Conservation (phyloP, 2,113 vertebrate species). For the Zosterops lateralis region DNA sequence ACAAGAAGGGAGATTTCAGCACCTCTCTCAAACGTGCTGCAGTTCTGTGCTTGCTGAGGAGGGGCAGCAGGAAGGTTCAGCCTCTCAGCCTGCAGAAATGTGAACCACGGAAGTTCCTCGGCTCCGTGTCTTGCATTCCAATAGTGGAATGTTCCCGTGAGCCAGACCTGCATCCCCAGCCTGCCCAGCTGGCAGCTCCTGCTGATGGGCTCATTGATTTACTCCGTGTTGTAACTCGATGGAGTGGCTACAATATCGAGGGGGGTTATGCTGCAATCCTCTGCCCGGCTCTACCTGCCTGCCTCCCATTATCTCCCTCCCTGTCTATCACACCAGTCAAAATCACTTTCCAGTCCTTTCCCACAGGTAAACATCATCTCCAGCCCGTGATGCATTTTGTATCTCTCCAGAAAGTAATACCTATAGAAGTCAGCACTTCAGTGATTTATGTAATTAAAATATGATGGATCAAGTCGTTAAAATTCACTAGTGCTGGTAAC, state of each 20-base stretch:
- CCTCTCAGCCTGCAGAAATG: neutral
- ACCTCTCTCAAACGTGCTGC: neutral
- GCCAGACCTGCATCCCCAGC: neutral
- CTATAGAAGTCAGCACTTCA: slow-evolving; percentile 51
- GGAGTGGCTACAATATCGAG: neutral
- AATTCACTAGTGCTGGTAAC: neutral
- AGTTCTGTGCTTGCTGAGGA: neutral
- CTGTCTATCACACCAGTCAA: neutral
- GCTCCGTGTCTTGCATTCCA: neutral
- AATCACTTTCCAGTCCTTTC: neutral
- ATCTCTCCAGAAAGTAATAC: slow-evolving; percentile 41
- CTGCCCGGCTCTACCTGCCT: neutral
- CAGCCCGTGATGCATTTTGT: neutral
- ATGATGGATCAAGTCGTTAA: slow-evolving; percentile 51
- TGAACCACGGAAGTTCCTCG: neutral
- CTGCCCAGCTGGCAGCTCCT: neutral
- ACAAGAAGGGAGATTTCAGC: neutral
- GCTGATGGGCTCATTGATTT: neutral
- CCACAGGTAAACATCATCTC: slow-evolving; percentile 29
- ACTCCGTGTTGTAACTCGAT: neutral
- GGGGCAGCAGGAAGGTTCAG: neutral
- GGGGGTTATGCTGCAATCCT: neutral
- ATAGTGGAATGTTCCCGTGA: accelerated
- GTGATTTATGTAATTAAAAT: slow-evolving; percentile 68
- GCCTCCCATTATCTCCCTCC: neutral